These are phyloP conservation scores for Phrynocephalus vlangalii DNA, from an alignment of 2,797 vertebrate genomes.

Conservation along the genomic window DNA sequence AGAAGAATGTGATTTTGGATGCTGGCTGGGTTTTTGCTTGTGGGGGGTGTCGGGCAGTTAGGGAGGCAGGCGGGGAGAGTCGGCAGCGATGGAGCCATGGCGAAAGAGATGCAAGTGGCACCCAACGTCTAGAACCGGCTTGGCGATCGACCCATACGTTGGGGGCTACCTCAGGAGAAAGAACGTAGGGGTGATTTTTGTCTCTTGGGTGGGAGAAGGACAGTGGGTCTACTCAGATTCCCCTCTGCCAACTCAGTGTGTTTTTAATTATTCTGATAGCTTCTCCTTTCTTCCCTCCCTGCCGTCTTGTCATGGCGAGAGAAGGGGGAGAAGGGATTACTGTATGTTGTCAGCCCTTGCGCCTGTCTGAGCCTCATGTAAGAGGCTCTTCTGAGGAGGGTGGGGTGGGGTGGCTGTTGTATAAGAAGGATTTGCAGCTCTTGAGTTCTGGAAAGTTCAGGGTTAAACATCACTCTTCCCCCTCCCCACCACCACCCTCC, in stretches of 20 bases:
- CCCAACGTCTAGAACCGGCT: background rate
- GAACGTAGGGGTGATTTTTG: background rate
- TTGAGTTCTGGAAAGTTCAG: background rate
- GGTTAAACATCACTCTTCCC: background rate
- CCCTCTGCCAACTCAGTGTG: too few relatives aligned
- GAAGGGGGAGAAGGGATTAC: background rate
- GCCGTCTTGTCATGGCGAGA: background rate
- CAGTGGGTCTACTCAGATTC: background rate
- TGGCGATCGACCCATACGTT: too few relatives aligned
- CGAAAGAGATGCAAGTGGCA: background rate
- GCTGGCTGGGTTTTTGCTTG: background rate
- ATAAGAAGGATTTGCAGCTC: background rate
- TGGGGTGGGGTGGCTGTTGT: background rate
- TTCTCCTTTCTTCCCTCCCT: background rate
- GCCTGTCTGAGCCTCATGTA: background rate
- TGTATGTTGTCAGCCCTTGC: background rate
- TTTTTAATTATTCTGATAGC: background rate
- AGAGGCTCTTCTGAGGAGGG: too few relatives aligned
- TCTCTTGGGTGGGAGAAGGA: background rate
- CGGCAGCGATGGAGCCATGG: too few relatives aligned
- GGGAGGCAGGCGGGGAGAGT: too few relatives aligned
- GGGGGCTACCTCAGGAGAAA: background rate
- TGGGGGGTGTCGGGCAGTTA: too few relatives aligned
- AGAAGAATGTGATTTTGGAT: background rate
- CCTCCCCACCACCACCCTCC: too few relatives aligned